phyloP scores from a whole-genome alignment of 2,113 vertebrate species.

The Odocoileus virginianus region DNA sequence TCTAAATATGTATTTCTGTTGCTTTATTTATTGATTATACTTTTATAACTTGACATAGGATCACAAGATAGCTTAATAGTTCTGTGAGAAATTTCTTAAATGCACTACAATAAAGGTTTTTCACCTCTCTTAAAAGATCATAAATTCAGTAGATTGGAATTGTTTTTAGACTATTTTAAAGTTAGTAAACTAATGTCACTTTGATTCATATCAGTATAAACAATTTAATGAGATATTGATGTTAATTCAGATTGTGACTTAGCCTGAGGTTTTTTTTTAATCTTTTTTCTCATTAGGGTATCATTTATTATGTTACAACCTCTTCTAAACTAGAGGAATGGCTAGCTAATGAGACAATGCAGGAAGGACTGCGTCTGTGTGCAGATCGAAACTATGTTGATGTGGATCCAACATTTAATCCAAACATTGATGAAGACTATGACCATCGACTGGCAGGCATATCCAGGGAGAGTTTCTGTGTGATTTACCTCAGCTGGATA shows the following conservation, averaged over 20 bases:
- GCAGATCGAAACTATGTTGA: constrained; percentile 95
- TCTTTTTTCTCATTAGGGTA: constrained; percentile 83
- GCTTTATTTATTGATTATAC: not conserved
- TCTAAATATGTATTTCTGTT: not conserved
- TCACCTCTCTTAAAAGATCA: not conserved
- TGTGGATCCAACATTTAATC: constrained; percentile 98
- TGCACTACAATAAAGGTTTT: not conserved
- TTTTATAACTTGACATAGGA: not conserved
- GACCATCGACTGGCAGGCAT: constrained; percentile 96
- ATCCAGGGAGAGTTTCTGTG: constrained; percentile 96
- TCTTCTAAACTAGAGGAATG: constrained; percentile 96
- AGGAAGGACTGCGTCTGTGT: constrained; percentile 91
- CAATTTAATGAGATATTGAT: not conserved
- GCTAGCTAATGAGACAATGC: constrained; percentile 96
- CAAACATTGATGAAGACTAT: constrained; percentile 99
- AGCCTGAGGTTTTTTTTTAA: not conserved
- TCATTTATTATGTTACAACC: constrained; percentile 95
- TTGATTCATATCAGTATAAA: not conserved
- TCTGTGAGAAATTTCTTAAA: not conserved
- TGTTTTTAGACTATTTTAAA: not conserved
- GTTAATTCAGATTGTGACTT: constrained; percentile 5
- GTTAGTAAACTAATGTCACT: not conserved
- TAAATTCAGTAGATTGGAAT: not conserved
- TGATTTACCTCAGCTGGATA: constrained; percentile 95
- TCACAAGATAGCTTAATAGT: constrained; percentile 10